These are phyloP conservation scores for Struthidea cinerea DNA, from an alignment of 2,113 vertebrate species.

Conservation along the genomic window DNA sequence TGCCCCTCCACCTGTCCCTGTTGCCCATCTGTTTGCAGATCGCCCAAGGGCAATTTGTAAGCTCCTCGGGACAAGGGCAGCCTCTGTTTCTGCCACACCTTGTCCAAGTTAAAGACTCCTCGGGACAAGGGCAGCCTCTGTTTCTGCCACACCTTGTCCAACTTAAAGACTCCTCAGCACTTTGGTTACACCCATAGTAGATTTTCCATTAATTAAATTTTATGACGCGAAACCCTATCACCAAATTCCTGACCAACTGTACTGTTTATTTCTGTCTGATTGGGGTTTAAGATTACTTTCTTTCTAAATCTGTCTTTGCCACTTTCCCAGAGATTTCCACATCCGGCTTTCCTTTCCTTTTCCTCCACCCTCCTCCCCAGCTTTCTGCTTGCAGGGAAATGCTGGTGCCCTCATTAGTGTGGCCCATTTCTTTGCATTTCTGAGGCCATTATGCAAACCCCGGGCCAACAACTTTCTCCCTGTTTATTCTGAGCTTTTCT, in stretches of 20 bases:
- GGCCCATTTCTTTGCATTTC: background rate
- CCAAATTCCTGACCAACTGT: background rate
- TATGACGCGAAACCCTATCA: background rate
- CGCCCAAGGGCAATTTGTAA: background rate
- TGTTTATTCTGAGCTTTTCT: constrained; percentile 28
- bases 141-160: background rate
- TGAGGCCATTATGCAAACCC: background rate
- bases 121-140: background rate
- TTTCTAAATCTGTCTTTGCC: background rate
- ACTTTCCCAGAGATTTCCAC: background rate
- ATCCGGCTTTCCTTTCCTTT: background rate
- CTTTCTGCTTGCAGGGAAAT: background rate
- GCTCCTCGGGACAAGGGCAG: background rate
- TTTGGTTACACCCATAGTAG: background rate
- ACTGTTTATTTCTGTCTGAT: background rate
- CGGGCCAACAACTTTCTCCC: background rate
- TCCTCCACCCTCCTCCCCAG: background rate
- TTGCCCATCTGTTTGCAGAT: background rate
- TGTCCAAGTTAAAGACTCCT: background rate
- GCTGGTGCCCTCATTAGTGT: background rate
- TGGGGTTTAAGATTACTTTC: background rate
- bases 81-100: background rate
- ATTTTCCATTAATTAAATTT: background rate
- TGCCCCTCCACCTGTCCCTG: background rate
- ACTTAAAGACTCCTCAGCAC: fast-evolving